A percentile compares a stretch with the other conserved stretches of the same genome.
Conservation (phyloP, 1,140 invertebrate species). For the Leptopilina boulardi region DNA sequence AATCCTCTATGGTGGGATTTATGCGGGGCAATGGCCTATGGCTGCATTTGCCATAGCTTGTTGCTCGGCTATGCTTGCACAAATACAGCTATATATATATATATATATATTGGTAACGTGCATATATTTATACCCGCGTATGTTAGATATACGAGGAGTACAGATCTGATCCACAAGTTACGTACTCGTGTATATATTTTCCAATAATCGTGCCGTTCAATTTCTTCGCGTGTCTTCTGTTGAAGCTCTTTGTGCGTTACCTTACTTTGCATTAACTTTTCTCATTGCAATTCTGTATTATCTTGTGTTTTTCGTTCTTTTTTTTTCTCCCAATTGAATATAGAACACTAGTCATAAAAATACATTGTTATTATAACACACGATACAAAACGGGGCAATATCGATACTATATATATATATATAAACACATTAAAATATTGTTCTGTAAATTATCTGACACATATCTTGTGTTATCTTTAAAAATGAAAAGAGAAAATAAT, state of each 20-base stretch:
- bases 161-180: constrained; percentile 27
- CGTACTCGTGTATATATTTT: constrained; percentile 23
- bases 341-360: not conserved
- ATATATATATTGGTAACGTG: constrained; percentile 2
- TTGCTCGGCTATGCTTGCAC: constrained; percentile 21
- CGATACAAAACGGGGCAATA: no score
- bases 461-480: no score
- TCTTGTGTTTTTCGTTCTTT: constrained; percentile 17
- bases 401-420: no score
- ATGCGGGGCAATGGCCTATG: constrained; percentile 59
- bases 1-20: constrained; percentile 51
- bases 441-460: no score
- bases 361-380: not conserved
- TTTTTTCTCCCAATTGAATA: not conserved
- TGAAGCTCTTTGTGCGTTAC: constrained; percentile 1
- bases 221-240: constrained; percentile 29
- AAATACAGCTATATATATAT: constrained; percentile 20
- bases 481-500: no score
- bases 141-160: constrained; percentile 22
- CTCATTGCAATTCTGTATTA: constrained; percentile 18
- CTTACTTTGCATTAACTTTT: not conserved
- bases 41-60: constrained; percentile 38
- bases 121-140: constrained; percentile 30
- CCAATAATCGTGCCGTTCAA: constrained; percentile 31
- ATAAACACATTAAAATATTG: no score